A percentile compares a stretch with the other conserved stretches of the same genome.
Evolutionary conservation across 2,797 vertebrate species (phyloP).

Genomic region (Brachyrhaphis roseni): DNA sequence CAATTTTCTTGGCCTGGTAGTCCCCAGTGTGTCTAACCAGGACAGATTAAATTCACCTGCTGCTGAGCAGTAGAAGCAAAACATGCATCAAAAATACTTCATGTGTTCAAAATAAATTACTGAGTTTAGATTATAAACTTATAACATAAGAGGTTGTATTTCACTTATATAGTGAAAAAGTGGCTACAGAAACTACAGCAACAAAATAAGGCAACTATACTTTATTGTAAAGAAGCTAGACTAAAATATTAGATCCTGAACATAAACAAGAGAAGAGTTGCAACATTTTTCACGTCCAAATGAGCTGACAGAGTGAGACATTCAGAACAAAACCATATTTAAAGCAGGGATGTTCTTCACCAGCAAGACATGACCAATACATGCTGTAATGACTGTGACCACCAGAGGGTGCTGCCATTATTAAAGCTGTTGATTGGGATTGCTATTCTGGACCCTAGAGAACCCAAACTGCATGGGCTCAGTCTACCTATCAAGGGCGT

Average conservation of each 20-base stretch:
- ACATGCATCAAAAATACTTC: not conserved
- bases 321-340: not conserved
- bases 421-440: not conserved
- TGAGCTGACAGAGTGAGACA: not conserved
- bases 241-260: not conserved
- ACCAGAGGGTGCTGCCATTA: not conserved
- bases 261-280: not conserved
- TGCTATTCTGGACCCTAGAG: too few species aligned
- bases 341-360: not conserved
- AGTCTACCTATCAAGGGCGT: too few species aligned
- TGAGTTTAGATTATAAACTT: not conserved
- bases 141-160: not conserved
- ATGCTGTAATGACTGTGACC: not conserved
- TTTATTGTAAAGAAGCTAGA: not conserved
- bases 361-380: not conserved
- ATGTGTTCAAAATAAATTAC: constrained; percentile 2
- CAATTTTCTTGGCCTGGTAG: not conserved
- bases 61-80: not conserved
- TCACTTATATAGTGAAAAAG: not conserved
- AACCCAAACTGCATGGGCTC: not conserved
- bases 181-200: not conserved
- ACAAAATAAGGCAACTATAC: not conserved
- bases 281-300: not conserved
- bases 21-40: not conserved
- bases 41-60: not conserved